phyloP scores from a whole-genome alignment of 2,113 vertebrate genomes.

The Naja naja region DNA sequence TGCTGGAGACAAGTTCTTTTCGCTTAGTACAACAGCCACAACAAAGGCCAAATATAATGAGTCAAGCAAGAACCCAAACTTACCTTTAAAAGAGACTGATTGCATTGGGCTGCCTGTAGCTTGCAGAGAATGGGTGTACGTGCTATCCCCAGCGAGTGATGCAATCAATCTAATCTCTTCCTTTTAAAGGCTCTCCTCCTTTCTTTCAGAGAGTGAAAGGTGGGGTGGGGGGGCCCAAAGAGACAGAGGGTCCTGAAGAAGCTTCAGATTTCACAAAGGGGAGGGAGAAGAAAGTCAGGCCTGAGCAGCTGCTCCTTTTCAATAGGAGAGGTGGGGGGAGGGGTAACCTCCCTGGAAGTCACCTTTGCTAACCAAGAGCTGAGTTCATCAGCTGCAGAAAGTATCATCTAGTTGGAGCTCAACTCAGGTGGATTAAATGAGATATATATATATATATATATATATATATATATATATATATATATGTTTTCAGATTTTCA shows the following conservation, averaged over 20 bases:
- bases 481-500: no score
- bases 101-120: neutral
- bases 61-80: neutral
- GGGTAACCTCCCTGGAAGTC: neutral
- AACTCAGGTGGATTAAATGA: neutral
- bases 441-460: neutral
- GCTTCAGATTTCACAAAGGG: neutral
- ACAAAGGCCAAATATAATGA: neutral
- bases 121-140: neutral
- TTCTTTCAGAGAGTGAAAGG: neutral
- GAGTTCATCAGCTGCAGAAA: neutral
- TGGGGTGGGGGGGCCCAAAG: neutral
- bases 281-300: neutral
- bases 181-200: neutral
- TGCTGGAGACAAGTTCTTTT: neutral
- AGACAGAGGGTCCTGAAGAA: neutral
- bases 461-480: no score
- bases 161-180: neutral
- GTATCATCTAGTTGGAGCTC: neutral
- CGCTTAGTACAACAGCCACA: neutral
- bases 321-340: neutral
- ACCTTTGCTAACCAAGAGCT: neutral
- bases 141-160: neutral
- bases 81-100: neutral
- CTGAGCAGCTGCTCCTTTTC: neutral